Conservation (phyloP, 2,888 invertebrate genomes). For the Octonoba sinensis region DNA sequence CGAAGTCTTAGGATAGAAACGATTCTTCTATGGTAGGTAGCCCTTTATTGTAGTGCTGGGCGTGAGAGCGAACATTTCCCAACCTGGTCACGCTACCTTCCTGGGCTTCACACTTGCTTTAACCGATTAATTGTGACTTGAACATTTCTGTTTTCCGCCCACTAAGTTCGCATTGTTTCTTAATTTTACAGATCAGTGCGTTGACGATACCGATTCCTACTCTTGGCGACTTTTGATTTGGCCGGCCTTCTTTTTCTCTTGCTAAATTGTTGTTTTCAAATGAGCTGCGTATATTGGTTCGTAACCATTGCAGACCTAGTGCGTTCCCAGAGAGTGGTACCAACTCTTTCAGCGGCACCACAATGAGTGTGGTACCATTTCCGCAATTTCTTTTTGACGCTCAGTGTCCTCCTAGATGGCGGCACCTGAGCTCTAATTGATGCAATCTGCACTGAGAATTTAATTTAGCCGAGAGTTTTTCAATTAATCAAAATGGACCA, state of each 20-base stretch:
- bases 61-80: conserved; percentile 22
- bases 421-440: too few relatives aligned
- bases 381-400: too few relatives aligned
- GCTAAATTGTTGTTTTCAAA: too few relatives aligned
- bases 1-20: background rate
- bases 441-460: too few relatives aligned
- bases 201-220: background rate
- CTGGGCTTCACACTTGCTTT: conserved; percentile 40
- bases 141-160: conserved; percentile 7
- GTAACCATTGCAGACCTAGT: too few relatives aligned
- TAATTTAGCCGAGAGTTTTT: too few relatives aligned
- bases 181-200: conserved; percentile 10
- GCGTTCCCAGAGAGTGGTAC: too few relatives aligned
- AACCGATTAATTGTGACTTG: conserved; percentile 33
- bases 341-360: too few relatives aligned
- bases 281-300: too few relatives aligned
- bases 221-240: background rate
- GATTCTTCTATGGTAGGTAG: background rate
- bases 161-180: conserved; percentile 12
- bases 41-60: conserved; percentile 25
- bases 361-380: too few relatives aligned
- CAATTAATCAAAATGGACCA: too few relatives aligned
- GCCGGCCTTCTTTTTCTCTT: background rate
- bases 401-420: too few relatives aligned
- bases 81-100: conserved; percentile 23